These are phyloP conservation scores for Pithys albifrons DNA, from an alignment of 2,113 vertebrate species.

Conservation along the genomic window DNA sequence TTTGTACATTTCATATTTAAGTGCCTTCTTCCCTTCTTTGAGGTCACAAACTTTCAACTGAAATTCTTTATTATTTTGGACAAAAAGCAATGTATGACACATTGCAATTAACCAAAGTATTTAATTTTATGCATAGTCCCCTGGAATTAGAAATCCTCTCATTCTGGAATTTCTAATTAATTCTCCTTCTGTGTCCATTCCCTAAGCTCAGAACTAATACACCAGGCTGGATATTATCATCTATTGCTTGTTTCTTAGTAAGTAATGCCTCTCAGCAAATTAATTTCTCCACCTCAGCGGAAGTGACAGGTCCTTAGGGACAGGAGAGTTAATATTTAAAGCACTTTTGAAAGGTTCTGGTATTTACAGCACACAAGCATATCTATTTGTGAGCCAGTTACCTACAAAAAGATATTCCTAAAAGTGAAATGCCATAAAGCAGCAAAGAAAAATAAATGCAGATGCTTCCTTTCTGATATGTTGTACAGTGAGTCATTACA, in stretches of 20 bases:
- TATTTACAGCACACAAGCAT: not conserved
- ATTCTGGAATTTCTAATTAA: not conserved
- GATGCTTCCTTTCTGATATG: not conserved
- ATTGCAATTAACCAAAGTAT: not conserved
- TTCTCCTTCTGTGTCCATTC: not conserved
- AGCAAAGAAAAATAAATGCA: not conserved
- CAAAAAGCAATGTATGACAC: not conserved
- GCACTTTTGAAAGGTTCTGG: not conserved
- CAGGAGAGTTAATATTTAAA: not conserved
- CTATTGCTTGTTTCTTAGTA: fast-evolving
- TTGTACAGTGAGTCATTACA: not conserved
- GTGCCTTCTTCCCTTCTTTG: not conserved
- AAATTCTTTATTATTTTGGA: not conserved
- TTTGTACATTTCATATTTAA: not conserved
- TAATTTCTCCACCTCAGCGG: not conserved
- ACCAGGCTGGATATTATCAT: not conserved
- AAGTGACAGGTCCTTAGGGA: fast-evolving
- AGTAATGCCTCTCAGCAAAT: not conserved
- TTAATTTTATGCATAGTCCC: not conserved
- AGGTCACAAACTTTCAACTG: not conserved
- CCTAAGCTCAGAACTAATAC: not conserved
- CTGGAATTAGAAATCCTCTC: not conserved
- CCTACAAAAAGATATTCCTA: not conserved
- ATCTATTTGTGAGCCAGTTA: not conserved
- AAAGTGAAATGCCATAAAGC: not conserved